Conservation (phyloP, 1,140 invertebrate species). For the Sitophilus oryzae region DNA sequence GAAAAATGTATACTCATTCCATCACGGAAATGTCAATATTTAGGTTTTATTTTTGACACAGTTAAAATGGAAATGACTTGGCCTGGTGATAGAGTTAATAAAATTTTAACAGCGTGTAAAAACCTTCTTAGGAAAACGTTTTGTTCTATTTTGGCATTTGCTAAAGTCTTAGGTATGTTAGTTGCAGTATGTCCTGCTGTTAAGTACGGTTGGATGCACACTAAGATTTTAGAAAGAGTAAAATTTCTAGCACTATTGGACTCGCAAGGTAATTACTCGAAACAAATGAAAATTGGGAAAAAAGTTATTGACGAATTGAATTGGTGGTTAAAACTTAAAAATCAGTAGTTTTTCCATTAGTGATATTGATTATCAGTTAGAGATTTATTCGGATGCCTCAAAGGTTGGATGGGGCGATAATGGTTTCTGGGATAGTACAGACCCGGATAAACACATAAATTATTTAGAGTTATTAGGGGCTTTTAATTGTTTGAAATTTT, state of each 20-base stretch:
- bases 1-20: conserved; percentile 29
- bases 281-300: not conserved
- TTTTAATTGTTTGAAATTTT: no score
- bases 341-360: not conserved
- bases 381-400: conserved; percentile 37
- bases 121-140: conserved; percentile 7
- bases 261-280: conserved; percentile 9
- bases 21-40: conserved; percentile 19
- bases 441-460: no score
- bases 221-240: conserved; percentile 30
- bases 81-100: conserved; percentile 19
- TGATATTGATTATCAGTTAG: conserved; percentile 9
- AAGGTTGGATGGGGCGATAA: conserved; percentile 32
- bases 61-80: conserved; percentile 22
- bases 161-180: conserved; percentile 26
- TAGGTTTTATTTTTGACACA: conserved; percentile 30
- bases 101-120: conserved; percentile 9
- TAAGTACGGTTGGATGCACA: conserved; percentile 30
- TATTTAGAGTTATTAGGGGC: no score
- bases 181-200: conserved; percentile 26
- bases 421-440: conserved; percentile 35
- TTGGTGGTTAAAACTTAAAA: conserved; percentile 30
- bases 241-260: conserved; percentile 14
- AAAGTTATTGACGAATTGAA: conserved; percentile 19
- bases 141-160: conserved; percentile 30